Evolutionary conservation across 2,113 vertebrate species (phyloP), one percentile per base, ranked within the genome.

Genomic region (Pachypanchax playfairii): DNA sequence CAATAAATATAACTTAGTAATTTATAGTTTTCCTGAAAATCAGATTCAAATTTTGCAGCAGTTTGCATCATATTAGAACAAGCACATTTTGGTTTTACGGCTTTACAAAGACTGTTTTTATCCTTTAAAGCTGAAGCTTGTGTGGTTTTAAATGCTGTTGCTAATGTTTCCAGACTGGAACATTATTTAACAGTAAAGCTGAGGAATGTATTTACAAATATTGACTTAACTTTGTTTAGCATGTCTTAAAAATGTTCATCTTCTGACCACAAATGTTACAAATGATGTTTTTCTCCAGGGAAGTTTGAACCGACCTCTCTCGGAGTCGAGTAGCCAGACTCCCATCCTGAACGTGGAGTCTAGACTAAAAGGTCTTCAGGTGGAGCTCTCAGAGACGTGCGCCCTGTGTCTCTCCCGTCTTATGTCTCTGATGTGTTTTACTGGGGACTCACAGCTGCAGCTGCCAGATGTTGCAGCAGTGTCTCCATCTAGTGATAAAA

Each of bases 331-430:
- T 0, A 66, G 85, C 69, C 92, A 94, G 20, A 77, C 91, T 0
- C 92, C 93, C 33, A 94, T 91, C 0, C 80, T 96, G 6, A 93
- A 89, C 59, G 65, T 98, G 75, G 94, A 97, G 54, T 96, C 94
- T 80, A 93, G 87, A 51, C 91, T 98, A 63, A 94, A 92, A 39
- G 96, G 96, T 10, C 75, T 98, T 70, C 96, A 98, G 73, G 81
- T 96, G 83, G 97, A 99, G 88, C 88, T 94, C 0, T 98, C 96
- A 0, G 96, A 98, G 41, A 95, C 94, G 22, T 97, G 96, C 67
- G 85, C 93, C 4, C 88, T 96, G 49, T 98, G 96, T 84, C 90
- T 98, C 43, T 94, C 95, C 77, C 94, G 96, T 38, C 80, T 98
- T 43, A 84, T 97, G 54, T 90, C 90, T 11, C 77, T 96, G 29